Evolutionary conservation across 2,113 vertebrate genomes (phyloP).

Genomic region (Rousettus leschenaultii): DNA sequence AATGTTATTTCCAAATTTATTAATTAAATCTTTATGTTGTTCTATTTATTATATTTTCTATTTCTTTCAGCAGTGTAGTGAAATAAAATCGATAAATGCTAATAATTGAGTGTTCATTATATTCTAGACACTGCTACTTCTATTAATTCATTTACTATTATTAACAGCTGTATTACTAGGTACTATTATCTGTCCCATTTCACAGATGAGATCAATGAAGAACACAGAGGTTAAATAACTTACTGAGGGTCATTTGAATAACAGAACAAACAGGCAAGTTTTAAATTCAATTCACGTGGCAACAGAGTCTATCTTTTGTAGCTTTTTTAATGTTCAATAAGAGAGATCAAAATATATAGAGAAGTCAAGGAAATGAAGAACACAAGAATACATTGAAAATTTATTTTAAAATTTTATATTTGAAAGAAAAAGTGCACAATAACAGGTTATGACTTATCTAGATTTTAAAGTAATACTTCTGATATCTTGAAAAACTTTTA

Average conservation of each 20-base stretch:
- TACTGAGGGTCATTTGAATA: neutral
- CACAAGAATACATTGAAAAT: neutral
- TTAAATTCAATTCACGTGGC: neutral
- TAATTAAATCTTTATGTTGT: neutral
- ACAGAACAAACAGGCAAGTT: neutral
- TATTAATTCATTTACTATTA: neutral
- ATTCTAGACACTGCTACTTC: neutral
- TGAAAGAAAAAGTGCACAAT: neutral
- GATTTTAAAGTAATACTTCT: neutral
- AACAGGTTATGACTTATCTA: neutral
- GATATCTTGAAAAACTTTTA: neutral
- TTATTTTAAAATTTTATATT: neutral
- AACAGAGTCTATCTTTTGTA: neutral
- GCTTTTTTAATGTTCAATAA: neutral
- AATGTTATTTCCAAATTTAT: neutral
- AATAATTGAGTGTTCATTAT: neutral
- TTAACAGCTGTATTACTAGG: neutral
- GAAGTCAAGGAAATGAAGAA: neutral
- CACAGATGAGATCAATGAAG: neutral
- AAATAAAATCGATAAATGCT: neutral
- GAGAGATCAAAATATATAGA: neutral
- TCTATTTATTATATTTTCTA: neutral
- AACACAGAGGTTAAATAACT: neutral
- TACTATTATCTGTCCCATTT: neutral
- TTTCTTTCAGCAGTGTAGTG: neutral